Evolutionary conservation across 53 echinoderm and acorn worm species (phyloP), one percentile per base, ranked within the genome.

Genomic region (Crossaster papposus): DNA sequence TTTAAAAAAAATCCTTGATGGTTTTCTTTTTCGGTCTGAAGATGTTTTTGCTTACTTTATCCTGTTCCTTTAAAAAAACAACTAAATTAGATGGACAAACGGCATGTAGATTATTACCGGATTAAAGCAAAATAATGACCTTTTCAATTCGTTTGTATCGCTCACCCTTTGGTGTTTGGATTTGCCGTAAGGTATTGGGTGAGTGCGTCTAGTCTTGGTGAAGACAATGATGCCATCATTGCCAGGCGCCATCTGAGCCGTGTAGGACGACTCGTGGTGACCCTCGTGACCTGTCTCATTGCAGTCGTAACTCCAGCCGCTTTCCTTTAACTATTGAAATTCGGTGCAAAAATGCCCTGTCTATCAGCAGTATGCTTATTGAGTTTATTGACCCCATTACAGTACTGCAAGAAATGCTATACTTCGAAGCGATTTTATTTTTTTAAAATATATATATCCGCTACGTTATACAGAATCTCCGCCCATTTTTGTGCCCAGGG

Each of bases 241-340:
- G 24, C 77, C 64, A 14, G 87, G 38, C 37, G 87, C 75, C 62
- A 87, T 77, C 54, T 58, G 51, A 35, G 87, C 87, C 14, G 58
- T 79, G 80, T 80, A 89, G 28, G 70, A 79, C 52, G 79, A 38
- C 54, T 70, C 70, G 15, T 80, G 80, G 33, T 70, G 54, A 54
- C 90, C 90, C 73, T 90, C 90, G 55, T 90, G 90, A 51, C 90
- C 82, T 9, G 82, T 90, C 44, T 90, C 90, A 34, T 90, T 90
- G 90, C 81, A 71, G n/a, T 81, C 55, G 62, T 90, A 90, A 26
- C 55, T 81, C 90, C 90, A 90, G 23, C 51, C 32, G 18, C 36
- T 36, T 15, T 3, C n/a, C 65, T 65, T 81, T 20, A 63, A 12
- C 81, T 81, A 9, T 54, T 77, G 14, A 23, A 71, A 71, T 71